Conservation (phyloP, 2,113 vertebrate species). For the Tragelaphus strepsiceros region DNA sequence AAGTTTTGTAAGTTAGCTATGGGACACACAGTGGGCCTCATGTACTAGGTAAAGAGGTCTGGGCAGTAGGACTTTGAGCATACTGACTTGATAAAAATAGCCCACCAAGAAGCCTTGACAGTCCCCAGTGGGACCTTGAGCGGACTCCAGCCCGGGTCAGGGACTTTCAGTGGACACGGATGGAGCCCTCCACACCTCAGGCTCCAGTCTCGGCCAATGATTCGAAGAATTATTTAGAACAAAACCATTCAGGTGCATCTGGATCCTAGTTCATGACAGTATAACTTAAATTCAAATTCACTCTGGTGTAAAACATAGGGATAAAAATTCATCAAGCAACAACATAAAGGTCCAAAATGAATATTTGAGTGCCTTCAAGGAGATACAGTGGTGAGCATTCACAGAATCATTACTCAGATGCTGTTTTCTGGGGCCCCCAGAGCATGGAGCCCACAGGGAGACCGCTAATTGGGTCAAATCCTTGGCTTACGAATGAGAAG, state of each 20-base stretch:
- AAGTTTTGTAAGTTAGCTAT: background rate
- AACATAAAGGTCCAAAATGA: background rate
- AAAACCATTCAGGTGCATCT: fast-evolving
- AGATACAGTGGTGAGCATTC: fast-evolving
- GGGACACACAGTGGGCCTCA: fast-evolving
- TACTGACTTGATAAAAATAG: too few species aligned
- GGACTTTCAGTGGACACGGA: fast-evolving
- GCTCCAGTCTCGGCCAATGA: fast-evolving
- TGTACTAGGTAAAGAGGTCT: too few species aligned
- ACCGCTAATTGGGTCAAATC: fast-evolving
- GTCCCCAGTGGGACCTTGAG: fast-evolving
- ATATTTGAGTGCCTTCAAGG: fast-evolving
- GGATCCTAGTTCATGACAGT: fast-evolving
- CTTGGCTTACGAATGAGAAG: fast-evolving
- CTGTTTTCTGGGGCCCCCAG: fast-evolving
- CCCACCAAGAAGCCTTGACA: background rate
- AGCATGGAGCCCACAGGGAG: fast-evolving
- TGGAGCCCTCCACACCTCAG: fast-evolving
- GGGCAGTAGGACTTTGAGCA: background rate
- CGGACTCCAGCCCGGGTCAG: fast-evolving
- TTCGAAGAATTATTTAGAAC: background rate
- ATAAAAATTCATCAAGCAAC: background rate
- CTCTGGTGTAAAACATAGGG: fast-evolving
- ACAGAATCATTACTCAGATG: background rate
- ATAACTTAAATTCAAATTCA: background rate